Evolutionary conservation across 1,140 invertebrate species (phyloP), one percentile per base, ranked within the genome.

Genomic region (Dreissena polymorpha): DNA sequence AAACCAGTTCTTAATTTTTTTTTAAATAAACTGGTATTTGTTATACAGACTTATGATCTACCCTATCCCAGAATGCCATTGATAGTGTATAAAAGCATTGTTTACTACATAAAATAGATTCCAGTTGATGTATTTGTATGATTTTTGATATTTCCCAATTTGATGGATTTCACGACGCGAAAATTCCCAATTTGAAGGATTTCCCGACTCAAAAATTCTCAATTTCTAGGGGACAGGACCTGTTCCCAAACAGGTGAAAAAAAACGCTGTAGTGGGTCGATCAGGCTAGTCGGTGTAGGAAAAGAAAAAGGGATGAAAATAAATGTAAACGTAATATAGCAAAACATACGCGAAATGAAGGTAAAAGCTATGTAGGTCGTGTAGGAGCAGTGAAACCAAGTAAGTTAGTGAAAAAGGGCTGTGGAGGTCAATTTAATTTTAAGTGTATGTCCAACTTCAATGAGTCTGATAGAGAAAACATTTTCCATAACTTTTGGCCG

Each of bases 321-420:
- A 75, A 55, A 63, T 75, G 72, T 53, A n/a, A 64, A 39, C 60
- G 72, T 63, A 75, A 75, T 64, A 23, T 75, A 29, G 72, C 72
- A 8, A 75, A 75, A 64, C 18, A 13, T 10, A 29, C 25, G 16
- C 10, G 55, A 27, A 75, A 75, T 63, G 18, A n/a, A 13, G 72
- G 72, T 14, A 63, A 75, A 21, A 23, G 13, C 27, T 73, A 71
- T 51, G 12, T 50, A 27, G 7, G 5, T 7, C 27, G n/a, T 13
- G 10, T 25, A 16, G 72, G 72, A 10, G 2, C 0, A 18, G 21
- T 6, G n/a, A 75, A 57, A 63, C 8, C 25, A 25, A 23, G 2
- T 6, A 29, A 29, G 16, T 18, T 64, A 12, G 64, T 75, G 7
- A 63, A 75, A 63, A 29, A 23, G 8, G 51, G 50, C 12, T 73